phyloP scores from a whole-genome alignment of 2,113 vertebrate species.

The Cavia aperea region DNA sequence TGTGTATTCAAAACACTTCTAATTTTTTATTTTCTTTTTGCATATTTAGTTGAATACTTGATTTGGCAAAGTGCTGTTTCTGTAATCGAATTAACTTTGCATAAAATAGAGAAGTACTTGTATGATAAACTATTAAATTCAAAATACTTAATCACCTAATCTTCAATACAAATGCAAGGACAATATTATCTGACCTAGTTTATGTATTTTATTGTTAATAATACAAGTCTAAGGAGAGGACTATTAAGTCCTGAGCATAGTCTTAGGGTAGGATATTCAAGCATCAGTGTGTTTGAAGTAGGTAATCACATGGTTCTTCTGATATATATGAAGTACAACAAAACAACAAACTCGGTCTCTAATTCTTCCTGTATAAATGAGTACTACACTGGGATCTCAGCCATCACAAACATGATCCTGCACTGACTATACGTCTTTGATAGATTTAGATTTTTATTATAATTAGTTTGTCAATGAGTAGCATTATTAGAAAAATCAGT shows the following conservation, averaged over 20 bases:
- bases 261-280: not conserved
- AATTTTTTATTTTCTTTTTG: not conserved
- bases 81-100: not conserved
- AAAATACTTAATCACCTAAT: not conserved
- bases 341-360: slow-evolving; percentile 33
- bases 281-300: not conserved
- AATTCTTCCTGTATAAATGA: slow-evolving; percentile 28
- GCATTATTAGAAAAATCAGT: slow-evolving; percentile 56
- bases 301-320: not conserved
- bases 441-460: slow-evolving; percentile 49
- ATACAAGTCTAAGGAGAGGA: not conserved
- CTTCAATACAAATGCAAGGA: not conserved
- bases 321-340: not conserved
- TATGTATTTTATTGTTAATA: not conserved
- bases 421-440: slow-evolving; percentile 49
- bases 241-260: not conserved
- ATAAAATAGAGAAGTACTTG: no score
- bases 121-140: not conserved
- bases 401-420: slow-evolving; percentile 1
- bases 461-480: slow-evolving; percentile 55
- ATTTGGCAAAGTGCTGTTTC: not conserved
- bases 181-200: not conserved
- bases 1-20: not conserved
- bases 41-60: not conserved
- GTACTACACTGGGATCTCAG: slow-evolving; percentile 1